These are phyloP conservation scores for Hepsetus odoe DNA, from an alignment of 2,113 vertebrate species.

Conservation along the genomic window DNA sequence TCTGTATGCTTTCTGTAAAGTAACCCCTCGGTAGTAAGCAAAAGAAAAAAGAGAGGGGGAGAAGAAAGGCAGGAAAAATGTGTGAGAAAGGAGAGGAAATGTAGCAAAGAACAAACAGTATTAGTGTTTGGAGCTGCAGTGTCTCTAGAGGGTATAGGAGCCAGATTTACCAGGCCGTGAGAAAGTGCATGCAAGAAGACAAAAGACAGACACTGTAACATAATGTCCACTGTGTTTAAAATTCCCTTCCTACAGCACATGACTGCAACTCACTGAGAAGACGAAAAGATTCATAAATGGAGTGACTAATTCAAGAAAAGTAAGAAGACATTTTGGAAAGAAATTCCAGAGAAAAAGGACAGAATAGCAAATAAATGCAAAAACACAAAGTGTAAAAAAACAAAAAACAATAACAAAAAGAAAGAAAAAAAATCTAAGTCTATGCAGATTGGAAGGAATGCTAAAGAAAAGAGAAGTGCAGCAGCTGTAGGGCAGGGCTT, in stretches of 20 bases:
- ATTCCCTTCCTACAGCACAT: background rate
- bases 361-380: background rate
- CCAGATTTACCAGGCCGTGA: constrained; percentile 13
- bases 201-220: background rate
- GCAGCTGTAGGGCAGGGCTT: constrained; percentile 7
- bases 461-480: background rate
- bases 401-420: background rate
- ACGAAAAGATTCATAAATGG: background rate
- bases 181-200: background rate
- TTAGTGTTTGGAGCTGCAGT: background rate
- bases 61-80: constrained; percentile 6
- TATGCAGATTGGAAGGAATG: background rate
- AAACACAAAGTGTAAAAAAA: no score
- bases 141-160: constrained; percentile 12
- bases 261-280: constrained; percentile 3
- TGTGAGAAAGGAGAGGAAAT: constrained; percentile 11
- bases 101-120: constrained; percentile 26
- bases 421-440: background rate
- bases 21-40: constrained; percentile 28
- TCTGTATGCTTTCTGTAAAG: constrained; percentile 39
- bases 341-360: background rate
- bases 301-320: background rate
- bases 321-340: background rate
- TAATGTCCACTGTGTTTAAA: background rate
- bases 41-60: constrained; percentile 24